phyloP scores from a whole-genome alignment of 2,888 invertebrate species.

The Trichopria drosophilae region DNA sequence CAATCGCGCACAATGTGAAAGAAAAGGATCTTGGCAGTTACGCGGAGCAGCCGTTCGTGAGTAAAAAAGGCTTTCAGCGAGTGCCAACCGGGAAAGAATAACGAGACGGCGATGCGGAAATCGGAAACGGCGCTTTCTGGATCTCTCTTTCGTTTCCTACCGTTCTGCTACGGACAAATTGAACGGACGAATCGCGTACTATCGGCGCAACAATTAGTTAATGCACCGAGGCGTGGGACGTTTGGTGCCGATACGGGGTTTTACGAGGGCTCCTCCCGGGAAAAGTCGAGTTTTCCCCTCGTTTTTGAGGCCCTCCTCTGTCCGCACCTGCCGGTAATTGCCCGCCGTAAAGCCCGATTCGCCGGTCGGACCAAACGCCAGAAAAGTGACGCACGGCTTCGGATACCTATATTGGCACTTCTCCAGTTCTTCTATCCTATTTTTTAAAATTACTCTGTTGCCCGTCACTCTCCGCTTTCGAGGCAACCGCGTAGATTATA shows the following conservation, averaged over 20 bases:
- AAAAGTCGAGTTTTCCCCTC: conserved; percentile 37
- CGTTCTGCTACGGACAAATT: conserved; percentile 36
- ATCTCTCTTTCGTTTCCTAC: conserved; percentile 7
- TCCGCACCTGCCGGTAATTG: conserved; percentile 45
- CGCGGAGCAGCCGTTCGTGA: no score
- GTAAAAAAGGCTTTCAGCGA: conserved; percentile 19
- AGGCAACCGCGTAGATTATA: no score
- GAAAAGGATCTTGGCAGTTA: no score
- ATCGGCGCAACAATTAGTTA: conserved; percentile 53
- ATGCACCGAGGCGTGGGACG: conserved; percentile 43
- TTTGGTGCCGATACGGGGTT: conserved; percentile 34
- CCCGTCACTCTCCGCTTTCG: no score
- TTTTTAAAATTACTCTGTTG: no score
- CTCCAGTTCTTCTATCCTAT: conserved; percentile 33
- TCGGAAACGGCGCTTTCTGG: conserved; percentile 29
- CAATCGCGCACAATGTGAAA: no score
- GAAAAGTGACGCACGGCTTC: no score
- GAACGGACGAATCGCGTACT: conserved; percentile 35
- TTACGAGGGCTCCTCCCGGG: conserved; percentile 39
- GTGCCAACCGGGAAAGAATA: conserved; percentile 33
- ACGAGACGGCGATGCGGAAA: conserved; percentile 19
- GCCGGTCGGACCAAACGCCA: conserved; percentile 23
- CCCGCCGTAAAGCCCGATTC: conserved; percentile 42
- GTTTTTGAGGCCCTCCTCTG: conserved; percentile 27
- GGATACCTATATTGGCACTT: conserved; percentile 15